Evolutionary conservation across 2,797 vertebrate species (phyloP).

Genomic region (Carcharodon carcharias): DNA sequence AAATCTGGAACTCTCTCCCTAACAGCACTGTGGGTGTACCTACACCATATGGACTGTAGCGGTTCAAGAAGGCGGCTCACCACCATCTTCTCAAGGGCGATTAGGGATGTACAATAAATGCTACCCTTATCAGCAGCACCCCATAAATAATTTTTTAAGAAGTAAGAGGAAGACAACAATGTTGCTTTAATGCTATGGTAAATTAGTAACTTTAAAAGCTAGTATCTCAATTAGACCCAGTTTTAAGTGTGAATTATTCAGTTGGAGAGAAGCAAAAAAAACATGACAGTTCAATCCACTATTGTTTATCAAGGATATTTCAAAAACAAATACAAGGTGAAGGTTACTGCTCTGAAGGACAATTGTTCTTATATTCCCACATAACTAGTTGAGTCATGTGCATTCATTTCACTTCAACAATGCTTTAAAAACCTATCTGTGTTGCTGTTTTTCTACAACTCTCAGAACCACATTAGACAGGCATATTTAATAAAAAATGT

Average conservation of each 20-base stretch:
- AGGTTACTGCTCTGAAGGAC: neutral
- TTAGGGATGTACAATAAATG: no score
- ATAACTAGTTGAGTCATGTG: neutral
- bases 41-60: no score
- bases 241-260: neutral
- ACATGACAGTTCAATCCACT: neutral
- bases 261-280: neutral
- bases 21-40: no score
- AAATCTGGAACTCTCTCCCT: no score
- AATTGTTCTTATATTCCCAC: neutral
- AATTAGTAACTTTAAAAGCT: neutral
- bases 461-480: slow-evolving; percentile 37
- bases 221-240: neutral
- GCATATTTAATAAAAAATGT: neutral
- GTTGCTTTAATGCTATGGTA: neutral
- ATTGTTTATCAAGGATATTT: neutral
- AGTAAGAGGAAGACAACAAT: neutral
- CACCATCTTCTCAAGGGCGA: no score
- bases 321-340: neutral
- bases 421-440: neutral
- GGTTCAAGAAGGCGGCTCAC: no score
- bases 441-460: neutral
- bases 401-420: slow-evolving; percentile 11
- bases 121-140: no score
- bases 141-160: no score